phyloP scores from a whole-genome alignment of 2,113 vertebrate genomes.

The Syrmaticus mikado region DNA sequence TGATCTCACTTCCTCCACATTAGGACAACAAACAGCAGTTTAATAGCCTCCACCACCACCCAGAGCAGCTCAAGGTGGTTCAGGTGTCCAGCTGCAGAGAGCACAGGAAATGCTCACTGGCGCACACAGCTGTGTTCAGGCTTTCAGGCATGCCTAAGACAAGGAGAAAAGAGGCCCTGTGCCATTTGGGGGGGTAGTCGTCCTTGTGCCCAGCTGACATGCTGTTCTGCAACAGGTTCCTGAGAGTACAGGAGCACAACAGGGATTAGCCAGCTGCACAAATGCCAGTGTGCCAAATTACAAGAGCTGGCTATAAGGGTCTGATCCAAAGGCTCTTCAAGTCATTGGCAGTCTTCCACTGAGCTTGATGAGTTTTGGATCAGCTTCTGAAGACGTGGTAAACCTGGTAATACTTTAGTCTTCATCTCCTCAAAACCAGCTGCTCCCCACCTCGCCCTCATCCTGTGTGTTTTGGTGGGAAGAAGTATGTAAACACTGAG shows the following conservation, averaged over 20 bases:
- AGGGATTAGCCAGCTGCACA: not conserved
- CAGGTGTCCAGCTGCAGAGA: constrained; percentile 20
- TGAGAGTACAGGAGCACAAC: not conserved
- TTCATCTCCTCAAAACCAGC: constrained; percentile 9
- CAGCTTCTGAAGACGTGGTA: constrained; percentile 20
- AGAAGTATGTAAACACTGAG: not conserved
- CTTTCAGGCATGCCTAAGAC: not conserved
- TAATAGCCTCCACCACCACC: constrained; percentile 17
- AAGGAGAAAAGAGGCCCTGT: constrained; percentile 30
- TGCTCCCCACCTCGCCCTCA: not conserved
- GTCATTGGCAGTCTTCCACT: not conserved
- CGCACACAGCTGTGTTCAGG: constrained; percentile 10
- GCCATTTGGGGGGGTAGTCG: not conserved
- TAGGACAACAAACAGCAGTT: not conserved
- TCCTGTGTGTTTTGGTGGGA: not conserved
- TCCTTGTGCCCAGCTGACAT: not conserved
- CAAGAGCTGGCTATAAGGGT: not conserved
- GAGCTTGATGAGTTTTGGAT: not conserved
- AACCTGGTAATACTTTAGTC: constrained; percentile 16
- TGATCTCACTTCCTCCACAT: constrained; percentile 41
- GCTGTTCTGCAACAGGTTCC: not conserved
- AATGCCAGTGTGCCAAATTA: not conserved
- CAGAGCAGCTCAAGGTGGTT: not conserved
- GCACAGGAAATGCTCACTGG: not conserved
- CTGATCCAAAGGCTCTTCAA: not conserved